Percentiles rank a stretch among this genome's conserved stretches.
These are phyloP conservation scores for Rhopalosiphum maidis DNA, from an alignment of 1,140 invertebrate genomes.

Conservation along the genomic window DNA sequence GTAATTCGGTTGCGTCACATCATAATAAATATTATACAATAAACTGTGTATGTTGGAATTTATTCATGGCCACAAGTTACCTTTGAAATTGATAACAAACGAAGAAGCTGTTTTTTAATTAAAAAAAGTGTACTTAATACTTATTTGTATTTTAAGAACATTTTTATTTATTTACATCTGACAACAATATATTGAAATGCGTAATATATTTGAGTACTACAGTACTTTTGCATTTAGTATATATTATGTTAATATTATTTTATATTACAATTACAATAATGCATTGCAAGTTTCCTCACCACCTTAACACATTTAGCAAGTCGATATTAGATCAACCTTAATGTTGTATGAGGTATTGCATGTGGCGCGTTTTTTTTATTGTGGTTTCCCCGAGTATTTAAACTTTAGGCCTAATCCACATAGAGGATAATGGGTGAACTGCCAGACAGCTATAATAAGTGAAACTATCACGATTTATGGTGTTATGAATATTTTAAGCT, in stretches of 20 bases:
- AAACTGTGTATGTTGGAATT: too few species aligned
- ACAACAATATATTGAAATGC: not conserved
- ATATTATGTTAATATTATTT: not conserved
- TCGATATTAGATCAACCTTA: not conserved
- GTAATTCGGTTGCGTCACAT: too few species aligned
- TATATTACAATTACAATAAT: not conserved
- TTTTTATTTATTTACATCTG: not conserved
- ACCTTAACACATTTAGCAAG: not conserved
- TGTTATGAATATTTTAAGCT: too few species aligned
- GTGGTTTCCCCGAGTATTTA: not conserved
- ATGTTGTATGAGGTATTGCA: too few species aligned
- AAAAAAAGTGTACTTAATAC: constrained; percentile 36
- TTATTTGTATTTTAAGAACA: not conserved
- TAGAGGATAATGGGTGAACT: too few species aligned
- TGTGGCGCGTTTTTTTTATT: not conserved
- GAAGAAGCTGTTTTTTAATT: not conserved
- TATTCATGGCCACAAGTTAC: too few species aligned
- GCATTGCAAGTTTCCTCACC: not conserved
- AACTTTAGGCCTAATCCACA: too few species aligned
- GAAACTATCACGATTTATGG: too few species aligned
- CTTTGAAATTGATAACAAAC: too few species aligned
- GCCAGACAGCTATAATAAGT: not conserved
- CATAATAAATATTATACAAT: too few species aligned
- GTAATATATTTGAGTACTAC: not conserved
- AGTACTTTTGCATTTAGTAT: too few species aligned